Conservation (phyloP, 1,140 invertebrate genomes). For the Drosophila ercepeae region DNA sequence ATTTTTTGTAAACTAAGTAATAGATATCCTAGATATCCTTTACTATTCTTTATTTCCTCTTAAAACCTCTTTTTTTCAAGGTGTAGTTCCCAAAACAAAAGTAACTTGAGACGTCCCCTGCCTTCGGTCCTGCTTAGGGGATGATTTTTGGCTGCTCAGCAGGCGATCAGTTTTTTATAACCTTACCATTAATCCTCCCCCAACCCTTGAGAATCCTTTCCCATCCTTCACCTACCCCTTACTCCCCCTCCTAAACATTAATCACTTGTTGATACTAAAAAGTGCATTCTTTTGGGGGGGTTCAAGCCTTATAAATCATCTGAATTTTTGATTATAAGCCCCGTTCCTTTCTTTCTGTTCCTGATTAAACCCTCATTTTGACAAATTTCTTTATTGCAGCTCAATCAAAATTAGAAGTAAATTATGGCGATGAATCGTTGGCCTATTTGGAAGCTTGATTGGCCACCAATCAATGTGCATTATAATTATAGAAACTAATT, state of each 20-base stretch:
- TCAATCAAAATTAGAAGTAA: conserved; percentile 64
- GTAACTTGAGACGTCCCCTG: conserved; percentile 28
- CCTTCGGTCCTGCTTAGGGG: too few species aligned
- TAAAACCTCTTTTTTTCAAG: background rate
- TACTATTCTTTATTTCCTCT: too few species aligned
- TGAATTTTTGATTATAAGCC: conserved; percentile 55
- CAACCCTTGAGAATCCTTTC: background rate
- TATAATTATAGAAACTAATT: conserved; percentile 38
- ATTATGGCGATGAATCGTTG: conserved; percentile 6
- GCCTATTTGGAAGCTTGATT: background rate
- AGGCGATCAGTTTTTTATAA: conserved; percentile 2
- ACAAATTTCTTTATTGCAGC: conserved; percentile 78
- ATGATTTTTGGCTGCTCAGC: conserved; percentile 1
- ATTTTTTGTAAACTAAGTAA: background rate
- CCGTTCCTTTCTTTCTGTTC: conserved; percentile 7
- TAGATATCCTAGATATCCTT: too few species aligned
- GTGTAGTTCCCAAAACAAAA: background rate
- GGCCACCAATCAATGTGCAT: conserved; percentile 42
- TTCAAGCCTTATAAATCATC: conserved; percentile 70
- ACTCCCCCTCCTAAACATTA: conserved; percentile 40
- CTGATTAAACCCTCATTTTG: conserved; percentile 20
- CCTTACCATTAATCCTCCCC: background rate
- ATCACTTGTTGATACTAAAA: conserved; percentile 70
- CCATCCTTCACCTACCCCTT: too few species aligned
- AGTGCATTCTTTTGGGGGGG: conserved; percentile 16